Conservation (phyloP, 2,797 vertebrate genomes). For the Naso thynnoides region DNA sequence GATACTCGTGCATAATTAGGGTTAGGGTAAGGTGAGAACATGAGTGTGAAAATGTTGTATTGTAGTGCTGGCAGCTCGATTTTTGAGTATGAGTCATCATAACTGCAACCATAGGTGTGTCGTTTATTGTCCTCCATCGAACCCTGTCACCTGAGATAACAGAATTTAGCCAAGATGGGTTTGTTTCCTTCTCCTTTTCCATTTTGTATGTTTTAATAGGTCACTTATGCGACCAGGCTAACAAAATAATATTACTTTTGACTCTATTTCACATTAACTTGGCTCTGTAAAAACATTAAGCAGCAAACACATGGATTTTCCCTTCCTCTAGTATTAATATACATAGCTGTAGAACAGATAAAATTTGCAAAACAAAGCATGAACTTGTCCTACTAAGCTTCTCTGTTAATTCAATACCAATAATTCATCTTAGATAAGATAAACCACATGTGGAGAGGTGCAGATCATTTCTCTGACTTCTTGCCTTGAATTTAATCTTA, state of each 20-base stretch:
- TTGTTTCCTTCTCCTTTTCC: neutral
- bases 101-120: slow-evolving; percentile 52
- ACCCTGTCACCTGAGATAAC: slow-evolving; percentile 31
- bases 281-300: slow-evolving; percentile 4
- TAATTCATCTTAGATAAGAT: slow-evolving; percentile 54
- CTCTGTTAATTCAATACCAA: slow-evolving; percentile 2
- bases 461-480: slow-evolving; percentile 14
- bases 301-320: neutral
- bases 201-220: slow-evolving; percentile 6
- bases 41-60: slow-evolving; percentile 1
- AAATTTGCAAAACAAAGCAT: slow-evolving; percentile 20
- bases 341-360: slow-evolving; percentile 2
- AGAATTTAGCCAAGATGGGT: slow-evolving; percentile 30
- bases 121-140: slow-evolving; percentile 27
- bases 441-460: slow-evolving; percentile 15
- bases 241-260: neutral
- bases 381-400: slow-evolving; percentile 15
- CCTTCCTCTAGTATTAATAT: neutral
- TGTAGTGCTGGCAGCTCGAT: slow-evolving; percentile 21
- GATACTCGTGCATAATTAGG: slow-evolving; percentile 7
- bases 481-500: slow-evolving; percentile 40
- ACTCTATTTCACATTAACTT: neutral
- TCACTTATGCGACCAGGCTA: neutral
- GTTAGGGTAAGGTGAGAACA: slow-evolving; percentile 22
- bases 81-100: slow-evolving; percentile 49